phyloP scores from a whole-genome alignment of 2,797 vertebrate genomes.

The Botia almorhae region DNA sequence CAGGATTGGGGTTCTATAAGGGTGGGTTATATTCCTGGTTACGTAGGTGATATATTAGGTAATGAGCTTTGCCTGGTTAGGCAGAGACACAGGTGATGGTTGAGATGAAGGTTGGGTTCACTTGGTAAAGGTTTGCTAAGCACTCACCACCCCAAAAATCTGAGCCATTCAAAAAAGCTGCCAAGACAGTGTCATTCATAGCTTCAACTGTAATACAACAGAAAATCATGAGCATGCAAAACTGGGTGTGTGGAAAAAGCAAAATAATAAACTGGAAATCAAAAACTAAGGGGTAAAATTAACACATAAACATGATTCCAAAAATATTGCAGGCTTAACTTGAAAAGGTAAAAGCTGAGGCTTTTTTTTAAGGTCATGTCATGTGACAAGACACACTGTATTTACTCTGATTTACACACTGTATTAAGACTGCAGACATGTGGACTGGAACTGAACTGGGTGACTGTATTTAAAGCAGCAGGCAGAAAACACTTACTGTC shows the following conservation, averaged over 20 bases:
- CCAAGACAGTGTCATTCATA: slow-evolving; percentile 94
- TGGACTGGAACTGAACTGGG: too few species aligned
- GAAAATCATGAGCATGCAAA: slow-evolving; percentile 76
- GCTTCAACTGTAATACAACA: slow-evolving; percentile 94
- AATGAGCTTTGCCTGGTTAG: slow-evolving; percentile 40
- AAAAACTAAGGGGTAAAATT: not conserved
- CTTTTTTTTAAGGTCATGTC: too few species aligned
- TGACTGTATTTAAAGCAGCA: too few species aligned
- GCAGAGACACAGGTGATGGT: slow-evolving; percentile 26
- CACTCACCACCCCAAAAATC: slow-evolving; percentile 97
- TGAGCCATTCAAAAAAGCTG: slow-evolving; percentile 96
- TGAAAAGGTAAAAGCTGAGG: too few species aligned
- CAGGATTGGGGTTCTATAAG: slow-evolving; percentile 24
- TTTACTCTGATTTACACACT: not conserved
- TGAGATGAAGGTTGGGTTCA: slow-evolving; percentile 63
- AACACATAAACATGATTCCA: too few species aligned
- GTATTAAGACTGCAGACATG: too few species aligned
- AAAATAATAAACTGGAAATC: not conserved
- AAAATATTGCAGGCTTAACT: too few species aligned
- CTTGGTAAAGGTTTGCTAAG: slow-evolving; percentile 63
- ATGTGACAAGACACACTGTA: not conserved
- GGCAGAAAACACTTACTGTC: slow-evolving; percentile 81
- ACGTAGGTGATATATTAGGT: slow-evolving; percentile 15
- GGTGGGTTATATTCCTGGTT: slow-evolving; percentile 39
- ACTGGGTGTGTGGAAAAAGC: slow-evolving; percentile 18